Evolutionary conservation across 2,888 invertebrate species (phyloP).

Genomic region (Stenodema calcarata): DNA sequence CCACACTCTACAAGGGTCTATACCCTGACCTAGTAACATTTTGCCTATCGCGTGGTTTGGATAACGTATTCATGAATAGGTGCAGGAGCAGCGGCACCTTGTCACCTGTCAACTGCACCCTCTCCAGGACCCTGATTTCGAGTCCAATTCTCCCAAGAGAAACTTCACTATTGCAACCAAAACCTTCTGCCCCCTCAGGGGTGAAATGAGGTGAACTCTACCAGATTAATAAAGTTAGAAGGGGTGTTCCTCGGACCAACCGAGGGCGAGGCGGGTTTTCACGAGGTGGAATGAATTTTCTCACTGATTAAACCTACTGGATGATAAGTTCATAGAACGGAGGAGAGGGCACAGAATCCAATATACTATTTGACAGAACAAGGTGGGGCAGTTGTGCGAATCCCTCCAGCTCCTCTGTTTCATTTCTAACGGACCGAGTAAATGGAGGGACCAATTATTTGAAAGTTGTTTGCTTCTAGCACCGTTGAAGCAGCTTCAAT

Average conservation of each 20-base stretch:
- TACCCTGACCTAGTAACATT: not conserved
- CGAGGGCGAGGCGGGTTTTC: not conserved
- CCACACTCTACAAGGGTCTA: no score
- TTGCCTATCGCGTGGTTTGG: not conserved
- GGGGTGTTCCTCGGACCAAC: not conserved
- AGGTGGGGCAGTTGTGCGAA: not conserved
- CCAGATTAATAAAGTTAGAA: conserved; percentile 19
- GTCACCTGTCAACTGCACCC: conserved; percentile 5
- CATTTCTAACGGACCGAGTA: no score
- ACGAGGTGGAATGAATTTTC: not conserved
- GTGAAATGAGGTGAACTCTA: conserved; percentile 25
- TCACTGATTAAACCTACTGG: conserved; percentile 2
- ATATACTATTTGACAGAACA: not conserved
- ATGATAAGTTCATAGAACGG: not conserved
- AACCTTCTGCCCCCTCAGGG: not conserved
- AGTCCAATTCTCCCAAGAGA: not conserved
- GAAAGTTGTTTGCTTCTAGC: no score
- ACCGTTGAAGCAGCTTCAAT: no score
- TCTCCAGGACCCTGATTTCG: not conserved
- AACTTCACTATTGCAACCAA: not conserved
- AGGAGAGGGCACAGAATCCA: not conserved
- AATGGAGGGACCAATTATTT: no score
- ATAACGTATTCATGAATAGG: not conserved
- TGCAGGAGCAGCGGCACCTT: not conserved
- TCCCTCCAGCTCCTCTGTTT: no score